These are phyloP conservation scores for Trisateles emortualis DNA, from an alignment of 2,888 invertebrate genomes.

Conservation along the genomic window DNA sequence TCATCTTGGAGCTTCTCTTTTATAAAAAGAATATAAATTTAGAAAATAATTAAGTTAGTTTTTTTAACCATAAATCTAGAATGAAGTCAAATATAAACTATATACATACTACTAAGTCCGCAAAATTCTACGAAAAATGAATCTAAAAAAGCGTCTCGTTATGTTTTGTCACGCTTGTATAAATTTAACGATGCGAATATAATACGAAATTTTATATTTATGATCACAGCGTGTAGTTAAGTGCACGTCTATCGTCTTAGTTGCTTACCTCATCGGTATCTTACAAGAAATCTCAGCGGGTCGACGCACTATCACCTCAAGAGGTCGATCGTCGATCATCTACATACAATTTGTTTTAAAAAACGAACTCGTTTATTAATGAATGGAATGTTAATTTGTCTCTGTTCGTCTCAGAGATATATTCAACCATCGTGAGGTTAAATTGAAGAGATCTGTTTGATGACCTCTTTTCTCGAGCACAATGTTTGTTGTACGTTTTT, in stretches of 20 bases:
- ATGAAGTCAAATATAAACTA: too few relatives aligned
- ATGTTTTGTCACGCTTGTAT: neutral
- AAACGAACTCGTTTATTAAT: slow-evolving; percentile 26
- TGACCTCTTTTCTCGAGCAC: neutral
- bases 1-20: too few relatives aligned
- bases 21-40: too few relatives aligned
- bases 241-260: neutral
- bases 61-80: too few relatives aligned
- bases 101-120: too few relatives aligned
- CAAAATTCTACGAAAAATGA: neutral
- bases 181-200: neutral
- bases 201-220: neutral
- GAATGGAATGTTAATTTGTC: slow-evolving; percentile 2
- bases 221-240: neutral
- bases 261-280: slow-evolving; percentile 20
- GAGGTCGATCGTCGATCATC: slow-evolving; percentile 37
- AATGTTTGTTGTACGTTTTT: neutral
- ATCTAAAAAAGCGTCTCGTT: neutral
- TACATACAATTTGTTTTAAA: slow-evolving; percentile 10
- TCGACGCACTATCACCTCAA: slow-evolving; percentile 37
- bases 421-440: neutral
- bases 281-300: slow-evolving; percentile 18
- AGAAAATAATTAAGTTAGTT: too few relatives aligned
- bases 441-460: slow-evolving; percentile 1
- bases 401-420: neutral